Evolutionary conservation across 2,888 invertebrate species (phyloP).

Genomic region (Smittia aterrima): DNA sequence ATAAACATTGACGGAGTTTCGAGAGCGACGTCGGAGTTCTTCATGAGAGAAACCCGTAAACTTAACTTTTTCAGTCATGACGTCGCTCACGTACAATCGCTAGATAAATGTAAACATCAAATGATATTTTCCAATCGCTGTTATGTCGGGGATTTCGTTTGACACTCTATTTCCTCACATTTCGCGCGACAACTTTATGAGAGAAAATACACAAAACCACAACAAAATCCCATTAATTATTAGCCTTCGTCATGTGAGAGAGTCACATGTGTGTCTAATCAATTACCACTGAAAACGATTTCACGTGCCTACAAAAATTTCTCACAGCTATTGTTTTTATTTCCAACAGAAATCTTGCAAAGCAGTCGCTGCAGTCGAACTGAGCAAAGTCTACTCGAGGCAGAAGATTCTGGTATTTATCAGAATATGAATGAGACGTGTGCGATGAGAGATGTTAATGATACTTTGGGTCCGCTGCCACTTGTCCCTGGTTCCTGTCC

Average conservation of each 20-base stretch:
- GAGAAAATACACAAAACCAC: neutral
- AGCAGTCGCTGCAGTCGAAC: conserved; percentile 25
- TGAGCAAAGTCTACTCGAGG: neutral
- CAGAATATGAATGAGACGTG: conserved; percentile 41
- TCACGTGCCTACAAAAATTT: neutral
- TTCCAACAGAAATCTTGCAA: conserved; percentile 22
- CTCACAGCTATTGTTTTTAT: neutral
- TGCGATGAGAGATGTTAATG: conserved; percentile 44
- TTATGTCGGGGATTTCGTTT: neutral
- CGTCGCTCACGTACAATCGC: neutral
- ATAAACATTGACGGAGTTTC: no score
- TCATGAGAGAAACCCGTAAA: no score
- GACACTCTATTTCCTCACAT: neutral
- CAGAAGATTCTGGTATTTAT: conserved; percentile 26
- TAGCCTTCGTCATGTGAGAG: neutral
- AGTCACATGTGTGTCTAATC: conserved; percentile 15
- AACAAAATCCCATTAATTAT: neutral
- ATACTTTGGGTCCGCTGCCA: conserved; percentile 51
- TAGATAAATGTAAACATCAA: neutral
- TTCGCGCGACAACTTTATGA: neutral
- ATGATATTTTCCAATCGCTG: neutral
- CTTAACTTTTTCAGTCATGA: no score
- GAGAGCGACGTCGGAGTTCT: no score
- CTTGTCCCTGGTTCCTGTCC: conserved; percentile 48
- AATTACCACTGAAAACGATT: conserved; percentile 6